Percentiles rank a stretch among this genome's conserved stretches.
These are phyloP conservation scores for Elachura formosa DNA, from an alignment of 2,113 vertebrate genomes.

Conservation along the genomic window DNA sequence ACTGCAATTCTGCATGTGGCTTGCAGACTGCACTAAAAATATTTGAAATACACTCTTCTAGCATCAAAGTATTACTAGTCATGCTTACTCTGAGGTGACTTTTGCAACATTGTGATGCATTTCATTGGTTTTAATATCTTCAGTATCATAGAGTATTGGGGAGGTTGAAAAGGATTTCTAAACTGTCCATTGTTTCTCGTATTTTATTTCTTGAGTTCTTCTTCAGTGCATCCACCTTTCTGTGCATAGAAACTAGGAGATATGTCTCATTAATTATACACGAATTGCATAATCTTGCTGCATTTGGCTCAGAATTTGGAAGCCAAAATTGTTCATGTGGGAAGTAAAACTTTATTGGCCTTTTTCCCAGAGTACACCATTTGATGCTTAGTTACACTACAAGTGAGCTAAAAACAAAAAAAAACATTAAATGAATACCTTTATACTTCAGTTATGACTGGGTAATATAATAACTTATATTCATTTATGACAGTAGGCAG, in stretches of 20 bases:
- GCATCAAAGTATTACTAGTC: background rate
- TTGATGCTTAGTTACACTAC: background rate
- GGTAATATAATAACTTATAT: no score
- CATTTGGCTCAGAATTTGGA: background rate
- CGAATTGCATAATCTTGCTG: background rate
- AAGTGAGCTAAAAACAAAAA: background rate
- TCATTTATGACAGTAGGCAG: background rate
- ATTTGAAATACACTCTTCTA: background rate
- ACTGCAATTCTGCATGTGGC: background rate
- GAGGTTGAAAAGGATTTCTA: background rate
- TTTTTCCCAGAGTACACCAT: background rate
- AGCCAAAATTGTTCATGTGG: background rate
- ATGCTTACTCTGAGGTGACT: background rate
- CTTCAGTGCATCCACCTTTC: background rate
- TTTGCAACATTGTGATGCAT: background rate
- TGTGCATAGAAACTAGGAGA: background rate
- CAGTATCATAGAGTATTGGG: background rate
- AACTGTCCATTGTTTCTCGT: background rate
- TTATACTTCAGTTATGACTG: background rate
- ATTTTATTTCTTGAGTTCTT: background rate
- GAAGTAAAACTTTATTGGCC: background rate
- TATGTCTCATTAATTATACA: background rate
- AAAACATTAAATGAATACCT: background rate
- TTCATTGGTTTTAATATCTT: background rate
- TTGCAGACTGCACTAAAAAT: background rate